Percentiles rank a stretch among this genome's conserved stretches.
Evolutionary conservation across 2,113 vertebrate genomes (phyloP).

Genomic region (Bos taurus): ARS-UCD2.0 NC_037345.1:40404001-40404500

Average conservation of each 20-base stretch:
- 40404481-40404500: background rate
- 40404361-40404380: too few relatives aligned
- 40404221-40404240: background rate
- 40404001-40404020: background rate
- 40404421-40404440: background rate
- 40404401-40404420: background rate
- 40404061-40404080: background rate
- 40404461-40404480: background rate
- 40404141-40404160: background rate
- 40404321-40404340: background rate
- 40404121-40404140: background rate
- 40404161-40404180: background rate
- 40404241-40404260: background rate
- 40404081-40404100: background rate
- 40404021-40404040: background rate
- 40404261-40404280: background rate
- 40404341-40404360: background rate
- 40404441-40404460: background rate
- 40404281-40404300: background rate
- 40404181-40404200: background rate
- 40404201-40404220: background rate
- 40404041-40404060: background rate
- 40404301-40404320: background rate
- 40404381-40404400: background rate
- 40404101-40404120: background rate